Evolutionary conservation across 37 sponge, comb jelly and placozoan species (phyloP), one percentile per base, ranked within the genome.

Genomic region (Ephydatia muelleri): DNA sequence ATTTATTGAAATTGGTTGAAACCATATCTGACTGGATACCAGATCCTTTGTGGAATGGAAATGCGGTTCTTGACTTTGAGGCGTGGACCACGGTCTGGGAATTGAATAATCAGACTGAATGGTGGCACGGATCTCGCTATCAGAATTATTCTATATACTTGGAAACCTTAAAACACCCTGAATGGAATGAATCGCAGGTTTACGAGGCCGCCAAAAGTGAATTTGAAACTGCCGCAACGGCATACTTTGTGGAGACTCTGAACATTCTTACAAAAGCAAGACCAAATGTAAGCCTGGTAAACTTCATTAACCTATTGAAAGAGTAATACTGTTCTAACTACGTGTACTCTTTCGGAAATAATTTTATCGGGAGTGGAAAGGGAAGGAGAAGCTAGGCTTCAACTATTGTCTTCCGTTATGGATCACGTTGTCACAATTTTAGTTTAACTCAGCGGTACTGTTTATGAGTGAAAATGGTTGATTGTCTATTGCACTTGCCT

Each of bases 11-110:
- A 27, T 64, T 79, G 80, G 79, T 47, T 33, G 65, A 72, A 5
- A 72, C 72, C 23, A 80, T 84, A 3, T 30, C 37, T 0, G 6
- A 75, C 14, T 84, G 84, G 84, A 84, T 84, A 38, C 84, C 84
- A 3, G 84, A 84, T 27, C 69, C 84, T 30, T 28, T 65, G 0
- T 84, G 84, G 84, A 39, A 35, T 21, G 84, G 84, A n/a, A 76
- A 84, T 75, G 84, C 84, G 28, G 84, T 84, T 23, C 84, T 84
- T 33, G 84, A 84, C 77, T 84, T 84, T 31, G 84, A 84, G 27
- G 67, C 76, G 14, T 84, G 84, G 84, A 84, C 84, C 21, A 84
- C 84, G 16, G 84, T 84, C 29, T 84, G 84, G 84, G 84, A 84
- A 25, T 47, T 84, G 16, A 84, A 84, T 40, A 76, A 67, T 2